Conservation (phyloP, 2,113 vertebrate species). For the Heterocephalus glaber region DNA sequence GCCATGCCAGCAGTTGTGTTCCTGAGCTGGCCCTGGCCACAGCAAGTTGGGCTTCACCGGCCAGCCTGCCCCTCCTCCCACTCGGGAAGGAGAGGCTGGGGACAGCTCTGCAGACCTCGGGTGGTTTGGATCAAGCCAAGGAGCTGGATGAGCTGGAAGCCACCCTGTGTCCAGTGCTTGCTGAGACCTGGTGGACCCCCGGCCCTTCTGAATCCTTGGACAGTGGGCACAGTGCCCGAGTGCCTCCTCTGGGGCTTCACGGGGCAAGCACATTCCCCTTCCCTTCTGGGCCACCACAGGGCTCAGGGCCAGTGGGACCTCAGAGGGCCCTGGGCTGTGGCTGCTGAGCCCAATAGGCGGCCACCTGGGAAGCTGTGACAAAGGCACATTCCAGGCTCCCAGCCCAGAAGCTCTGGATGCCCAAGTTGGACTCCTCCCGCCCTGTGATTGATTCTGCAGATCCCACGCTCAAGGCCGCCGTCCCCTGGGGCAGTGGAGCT, state of each 20-base stretch:
- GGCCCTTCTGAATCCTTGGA: background rate
- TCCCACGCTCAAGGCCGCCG: background rate
- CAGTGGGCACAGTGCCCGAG: background rate
- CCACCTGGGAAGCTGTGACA: slow-evolving; percentile 8
- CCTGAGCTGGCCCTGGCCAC: background rate
- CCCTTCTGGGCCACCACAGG: background rate
- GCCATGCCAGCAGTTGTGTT: slow-evolving; percentile 31
- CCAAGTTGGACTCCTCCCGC: background rate
- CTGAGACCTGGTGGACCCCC: background rate
- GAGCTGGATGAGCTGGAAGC: background rate
- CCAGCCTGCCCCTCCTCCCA: background rate
- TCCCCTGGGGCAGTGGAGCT: slow-evolving; percentile 4
- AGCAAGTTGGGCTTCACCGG: background rate
- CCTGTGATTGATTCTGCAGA: background rate
- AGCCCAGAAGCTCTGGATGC: background rate
- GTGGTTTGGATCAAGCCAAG: background rate
- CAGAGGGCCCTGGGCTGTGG: background rate
- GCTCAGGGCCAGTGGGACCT: background rate
- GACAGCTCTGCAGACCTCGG: background rate
- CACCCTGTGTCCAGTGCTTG: background rate
- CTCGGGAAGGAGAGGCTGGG: background rate
- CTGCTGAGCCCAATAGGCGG: background rate
- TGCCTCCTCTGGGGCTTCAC: background rate
- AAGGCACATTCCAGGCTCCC: background rate
- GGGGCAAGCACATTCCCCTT: background rate